phyloP scores from a whole-genome alignment of 2,888 invertebrate species.

The Drosophila algonquin region DNA sequence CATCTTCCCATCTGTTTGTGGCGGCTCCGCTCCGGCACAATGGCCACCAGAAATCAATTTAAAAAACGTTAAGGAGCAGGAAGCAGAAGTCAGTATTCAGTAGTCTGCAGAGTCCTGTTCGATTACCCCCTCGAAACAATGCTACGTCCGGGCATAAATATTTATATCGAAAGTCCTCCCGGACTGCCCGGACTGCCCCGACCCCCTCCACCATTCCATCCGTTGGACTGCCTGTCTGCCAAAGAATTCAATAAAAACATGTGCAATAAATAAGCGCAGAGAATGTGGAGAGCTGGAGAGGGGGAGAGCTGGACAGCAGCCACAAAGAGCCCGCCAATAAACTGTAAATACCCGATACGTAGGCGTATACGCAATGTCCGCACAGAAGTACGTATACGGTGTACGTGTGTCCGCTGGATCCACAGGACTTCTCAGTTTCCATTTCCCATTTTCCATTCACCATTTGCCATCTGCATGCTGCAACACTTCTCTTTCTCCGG shows the following conservation, averaged over 20 bases:
- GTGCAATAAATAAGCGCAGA: conserved; percentile 73
- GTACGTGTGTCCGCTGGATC: not conserved
- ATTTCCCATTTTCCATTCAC: conserved; percentile 18
- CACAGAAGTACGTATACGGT: not conserved
- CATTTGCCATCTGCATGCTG: conserved; percentile 15
- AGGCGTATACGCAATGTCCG: conserved; percentile 43
- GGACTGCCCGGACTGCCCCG: not conserved
- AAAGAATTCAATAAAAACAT: conserved; percentile 78
- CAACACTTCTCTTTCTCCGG: not conserved
- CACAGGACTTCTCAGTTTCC: not conserved
- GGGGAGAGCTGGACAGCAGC: not conserved
- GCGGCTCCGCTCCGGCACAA: conserved; percentile 46
- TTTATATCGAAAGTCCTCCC: conserved; percentile 61
- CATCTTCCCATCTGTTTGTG: conserved; percentile 35
- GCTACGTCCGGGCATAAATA: conserved; percentile 70
- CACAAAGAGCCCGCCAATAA: conserved; percentile 29
- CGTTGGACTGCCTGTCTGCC: conserved; percentile 56
- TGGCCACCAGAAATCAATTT: conserved; percentile 69
- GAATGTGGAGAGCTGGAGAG: conserved; percentile 32
- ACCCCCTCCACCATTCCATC: not conserved
- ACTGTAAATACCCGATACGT: conserved; percentile 38
- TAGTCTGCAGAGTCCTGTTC: conserved; percentile 8
- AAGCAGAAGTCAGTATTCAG: conserved; percentile 21
- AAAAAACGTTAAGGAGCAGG: conserved; percentile 59
- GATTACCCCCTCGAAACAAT: conserved; percentile 17